Evolutionary conservation across 2,113 vertebrate genomes (phyloP).

Genomic region (Echinops telfairi): DNA sequence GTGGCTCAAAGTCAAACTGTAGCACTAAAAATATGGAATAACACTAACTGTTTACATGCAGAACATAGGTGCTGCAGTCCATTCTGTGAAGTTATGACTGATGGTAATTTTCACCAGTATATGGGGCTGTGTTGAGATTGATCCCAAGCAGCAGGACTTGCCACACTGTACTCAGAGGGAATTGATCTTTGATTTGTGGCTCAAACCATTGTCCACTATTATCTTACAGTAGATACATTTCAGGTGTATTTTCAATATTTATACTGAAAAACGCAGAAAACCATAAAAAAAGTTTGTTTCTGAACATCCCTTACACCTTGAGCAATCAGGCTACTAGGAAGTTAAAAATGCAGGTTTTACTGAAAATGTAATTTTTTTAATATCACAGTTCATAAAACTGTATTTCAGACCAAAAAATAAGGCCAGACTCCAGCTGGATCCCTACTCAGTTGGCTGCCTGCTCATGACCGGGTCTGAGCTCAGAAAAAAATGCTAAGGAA

Average conservation of each 20-base stretch:
- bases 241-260: neutral
- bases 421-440: neutral
- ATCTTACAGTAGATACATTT: slow-evolving; percentile 45
- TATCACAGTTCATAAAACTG: neutral
- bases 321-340: neutral
- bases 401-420: neutral
- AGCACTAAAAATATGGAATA: neutral
- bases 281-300: neutral
- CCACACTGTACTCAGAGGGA: neutral
- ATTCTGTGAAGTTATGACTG: slow-evolving; percentile 5
- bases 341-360: neutral
- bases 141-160: neutral
- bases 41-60: neutral
- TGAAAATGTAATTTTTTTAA: neutral
- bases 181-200: slow-evolving; percentile 67
- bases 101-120: neutral
- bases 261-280: neutral
- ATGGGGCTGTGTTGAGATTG: slow-evolving; percentile 19
- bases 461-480: neutral
- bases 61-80: neutral
- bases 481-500: neutral
- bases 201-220: slow-evolving; percentile 58
- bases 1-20: neutral
- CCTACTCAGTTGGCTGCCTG: neutral
- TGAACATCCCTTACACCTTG: slow-evolving; percentile 10